These are phyloP conservation scores for Watsonalla cultraria DNA, from an alignment of 2,888 invertebrate species.

Conservation along the genomic window DNA sequence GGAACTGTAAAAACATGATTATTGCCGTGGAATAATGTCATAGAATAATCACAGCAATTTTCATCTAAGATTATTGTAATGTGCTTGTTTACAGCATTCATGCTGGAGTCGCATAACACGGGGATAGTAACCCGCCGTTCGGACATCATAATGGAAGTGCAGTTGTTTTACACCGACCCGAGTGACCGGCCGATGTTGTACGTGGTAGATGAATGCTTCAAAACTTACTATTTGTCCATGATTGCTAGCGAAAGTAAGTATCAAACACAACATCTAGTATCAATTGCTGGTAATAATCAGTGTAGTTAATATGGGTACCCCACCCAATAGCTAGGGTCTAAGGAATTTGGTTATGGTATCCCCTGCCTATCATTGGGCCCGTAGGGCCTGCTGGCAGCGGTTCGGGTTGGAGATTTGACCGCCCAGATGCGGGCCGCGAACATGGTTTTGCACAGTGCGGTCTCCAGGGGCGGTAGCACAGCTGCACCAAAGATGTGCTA, in stretches of 20 bases:
- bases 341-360: no score
- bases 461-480: no score
- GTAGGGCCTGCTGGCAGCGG: no score
- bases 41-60: no score
- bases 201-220: constrained; percentile 36
- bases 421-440: no score
- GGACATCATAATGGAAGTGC: constrained; percentile 30
- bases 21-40: no score
- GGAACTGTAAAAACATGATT: no score
- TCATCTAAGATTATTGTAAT: not conserved
- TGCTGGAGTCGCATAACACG: constrained; percentile 16
- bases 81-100: constrained; percentile 14
- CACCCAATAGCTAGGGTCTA: no score
- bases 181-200: constrained; percentile 28
- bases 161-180: constrained; percentile 20
- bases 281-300: not conserved
- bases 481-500: no score
- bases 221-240: constrained; percentile 34
- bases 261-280: not conserved
- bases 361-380: no score
- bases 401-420: no score
- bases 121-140: constrained; percentile 30
- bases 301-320: not conserved
- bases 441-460: no score
- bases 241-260: constrained; percentile 35